Conservation (phyloP, 2,888 invertebrate species). For the Drosophila histrio region DNA sequence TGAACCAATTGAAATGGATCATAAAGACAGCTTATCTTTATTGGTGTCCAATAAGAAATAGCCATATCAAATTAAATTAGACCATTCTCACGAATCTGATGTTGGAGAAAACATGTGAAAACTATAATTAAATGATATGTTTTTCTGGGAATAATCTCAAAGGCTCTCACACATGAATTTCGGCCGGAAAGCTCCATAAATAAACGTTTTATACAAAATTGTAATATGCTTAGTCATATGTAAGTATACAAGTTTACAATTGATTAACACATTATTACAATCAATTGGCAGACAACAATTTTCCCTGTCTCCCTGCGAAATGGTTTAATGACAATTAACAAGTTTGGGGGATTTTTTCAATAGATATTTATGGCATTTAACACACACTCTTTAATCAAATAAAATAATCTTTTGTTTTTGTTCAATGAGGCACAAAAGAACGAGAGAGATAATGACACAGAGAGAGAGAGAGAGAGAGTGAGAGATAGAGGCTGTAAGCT, state of each 20-base stretch:
- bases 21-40: conserved; percentile 40
- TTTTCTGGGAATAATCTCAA: background rate
- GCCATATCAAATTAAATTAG: background rate
- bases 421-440: conserved; percentile 1
- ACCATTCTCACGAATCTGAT: background rate
- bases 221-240: conserved; percentile 12
- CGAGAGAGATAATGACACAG: background rate
- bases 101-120: background rate
- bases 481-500: background rate
- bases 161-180: background rate
- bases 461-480: conserved; percentile 6
- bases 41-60: background rate
- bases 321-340: conserved; percentile 16
- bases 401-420: background rate
- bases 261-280: conserved; percentile 55
- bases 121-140: background rate
- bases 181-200: conserved; percentile 17
- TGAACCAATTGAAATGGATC: background rate
- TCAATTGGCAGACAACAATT: conserved; percentile 47
- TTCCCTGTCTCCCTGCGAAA: background rate
- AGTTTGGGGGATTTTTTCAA: conserved; percentile 10
- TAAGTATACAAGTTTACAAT: conserved; percentile 29
- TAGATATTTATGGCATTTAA: conserved; percentile 33
- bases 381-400: conserved; percentile 11
- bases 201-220: conserved; percentile 2